These are phyloP conservation scores for Hucho hucho DNA, from an alignment of 2,113 vertebrate genomes.

Conservation along the genomic window DNA sequence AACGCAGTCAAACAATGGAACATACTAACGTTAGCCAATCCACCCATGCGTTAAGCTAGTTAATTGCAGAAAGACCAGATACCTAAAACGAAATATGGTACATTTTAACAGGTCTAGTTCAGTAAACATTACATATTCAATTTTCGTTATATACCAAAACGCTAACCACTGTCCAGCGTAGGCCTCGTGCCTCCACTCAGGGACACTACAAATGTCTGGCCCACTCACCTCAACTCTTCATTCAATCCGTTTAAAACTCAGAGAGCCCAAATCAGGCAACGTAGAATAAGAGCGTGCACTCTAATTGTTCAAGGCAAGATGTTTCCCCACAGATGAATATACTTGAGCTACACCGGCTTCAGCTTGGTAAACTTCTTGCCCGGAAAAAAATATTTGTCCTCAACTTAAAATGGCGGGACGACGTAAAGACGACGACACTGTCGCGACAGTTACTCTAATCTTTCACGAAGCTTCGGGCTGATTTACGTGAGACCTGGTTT, in stretches of 20 bases:
- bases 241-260: not conserved
- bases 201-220: not conserved
- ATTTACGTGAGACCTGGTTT: too few species aligned
- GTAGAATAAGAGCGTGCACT: not conserved
- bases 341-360: not conserved
- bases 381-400: not conserved
- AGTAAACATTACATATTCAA: too few species aligned
- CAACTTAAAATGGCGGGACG: constrained; percentile 19
- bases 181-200: not conserved
- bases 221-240: not conserved
- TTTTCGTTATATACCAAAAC: not conserved
- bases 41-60: too few species aligned
- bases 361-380: not conserved
- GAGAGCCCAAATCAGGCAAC: constrained; percentile 1
- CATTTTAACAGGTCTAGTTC: not conserved
- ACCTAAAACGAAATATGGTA: not conserved
- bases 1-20: too few species aligned
- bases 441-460: not conserved
- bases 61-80: not conserved
- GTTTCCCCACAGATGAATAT: not conserved
- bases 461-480: too few species aligned
- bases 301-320: not conserved
- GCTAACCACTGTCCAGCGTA: not conserved
- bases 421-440: not conserved
- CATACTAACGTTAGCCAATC: too few species aligned